Conservation (phyloP, 1,140 invertebrate genomes). For the Rhynchophorus ferrugineus region DNA sequence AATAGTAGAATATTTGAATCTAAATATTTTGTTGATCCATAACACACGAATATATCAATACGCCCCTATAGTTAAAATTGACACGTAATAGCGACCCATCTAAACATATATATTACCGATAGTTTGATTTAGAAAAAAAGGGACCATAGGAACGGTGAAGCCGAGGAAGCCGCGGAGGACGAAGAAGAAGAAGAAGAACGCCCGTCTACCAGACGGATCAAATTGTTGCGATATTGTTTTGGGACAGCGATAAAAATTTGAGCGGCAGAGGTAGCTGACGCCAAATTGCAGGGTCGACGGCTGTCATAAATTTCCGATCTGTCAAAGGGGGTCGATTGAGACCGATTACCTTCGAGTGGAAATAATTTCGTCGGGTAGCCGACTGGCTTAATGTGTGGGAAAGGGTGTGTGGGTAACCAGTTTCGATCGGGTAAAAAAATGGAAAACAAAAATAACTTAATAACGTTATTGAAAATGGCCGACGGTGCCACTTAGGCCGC, state of each 20-base stretch:
- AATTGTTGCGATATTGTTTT: slow-evolving; percentile 22
- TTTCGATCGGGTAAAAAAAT: not conserved
- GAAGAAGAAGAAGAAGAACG: slow-evolving; percentile 6
- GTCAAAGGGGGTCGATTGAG: slow-evolving; percentile 13
- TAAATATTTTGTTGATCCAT: no score
- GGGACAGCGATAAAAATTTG: slow-evolving; percentile 23
- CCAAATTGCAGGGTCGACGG: slow-evolving; percentile 16
- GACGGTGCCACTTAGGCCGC: not conserved
- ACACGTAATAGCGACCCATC: slow-evolving; percentile 10
- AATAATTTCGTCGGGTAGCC: slow-evolving; percentile 4
- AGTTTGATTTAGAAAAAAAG: slow-evolving; percentile 14
- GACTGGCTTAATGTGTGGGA: slow-evolving; percentile 4
- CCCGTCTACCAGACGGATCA: slow-evolving; percentile 15
- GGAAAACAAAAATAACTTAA: slow-evolving; percentile 1
- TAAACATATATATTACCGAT: slow-evolving; percentile 23
- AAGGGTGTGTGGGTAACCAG: not conserved
- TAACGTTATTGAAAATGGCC: not conserved
- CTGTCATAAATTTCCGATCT: slow-evolving; percentile 19
- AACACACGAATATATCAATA: no score
- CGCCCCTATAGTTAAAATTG: slow-evolving; percentile 21
- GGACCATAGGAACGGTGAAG: no score
- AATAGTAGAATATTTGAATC: no score
- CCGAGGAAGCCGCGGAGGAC: no score
- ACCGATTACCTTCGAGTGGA: slow-evolving; percentile 6
- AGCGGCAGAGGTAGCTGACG: slow-evolving; percentile 20